Evolutionary conservation across 2,797 vertebrate species (phyloP).

Genomic region (Poecilia picta): DNA sequence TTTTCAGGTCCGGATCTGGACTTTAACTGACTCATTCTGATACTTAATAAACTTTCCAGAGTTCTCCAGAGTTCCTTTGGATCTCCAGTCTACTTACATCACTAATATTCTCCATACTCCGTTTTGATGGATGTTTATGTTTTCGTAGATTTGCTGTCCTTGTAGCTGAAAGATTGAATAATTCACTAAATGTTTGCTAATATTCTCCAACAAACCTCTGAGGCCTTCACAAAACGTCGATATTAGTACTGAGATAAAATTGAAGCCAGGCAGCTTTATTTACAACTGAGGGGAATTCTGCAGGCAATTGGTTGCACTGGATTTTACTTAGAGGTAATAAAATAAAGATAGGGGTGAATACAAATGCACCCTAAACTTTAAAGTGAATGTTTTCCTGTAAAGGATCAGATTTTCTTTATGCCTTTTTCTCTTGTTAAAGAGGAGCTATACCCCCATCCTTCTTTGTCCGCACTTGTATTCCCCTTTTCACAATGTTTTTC

Average conservation of each 20-base stretch:
- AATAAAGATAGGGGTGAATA: not conserved
- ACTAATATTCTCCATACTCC: no score
- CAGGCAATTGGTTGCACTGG: not conserved
- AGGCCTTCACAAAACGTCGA: not conserved
- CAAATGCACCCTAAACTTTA: not conserved
- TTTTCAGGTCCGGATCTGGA: not conserved
- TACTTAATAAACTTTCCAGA: not conserved
- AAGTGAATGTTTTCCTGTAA: not conserved
- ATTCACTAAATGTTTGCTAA: not conserved
- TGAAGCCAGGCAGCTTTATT: not conserved
- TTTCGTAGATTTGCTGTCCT: no score
- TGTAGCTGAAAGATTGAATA: no score
- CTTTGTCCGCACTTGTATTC: not conserved
- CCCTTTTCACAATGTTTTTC: conserved; percentile 16
- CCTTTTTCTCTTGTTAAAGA: conserved; percentile 9
- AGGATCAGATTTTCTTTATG: conserved; percentile 4
- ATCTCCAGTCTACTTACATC: no score
- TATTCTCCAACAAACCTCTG: not conserved
- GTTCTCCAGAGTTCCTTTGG: no score
- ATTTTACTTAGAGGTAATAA: not conserved
- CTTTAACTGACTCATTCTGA: not conserved
- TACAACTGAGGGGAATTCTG: not conserved
- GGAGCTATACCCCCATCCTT: not conserved
- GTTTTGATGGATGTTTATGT: no score
- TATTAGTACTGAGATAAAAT: not conserved